Percentiles rank a stretch among this genome's conserved stretches.
phyloP scores from a whole-genome alignment of 2,888 invertebrate genomes.

The Xanthia icteritia region DNA sequence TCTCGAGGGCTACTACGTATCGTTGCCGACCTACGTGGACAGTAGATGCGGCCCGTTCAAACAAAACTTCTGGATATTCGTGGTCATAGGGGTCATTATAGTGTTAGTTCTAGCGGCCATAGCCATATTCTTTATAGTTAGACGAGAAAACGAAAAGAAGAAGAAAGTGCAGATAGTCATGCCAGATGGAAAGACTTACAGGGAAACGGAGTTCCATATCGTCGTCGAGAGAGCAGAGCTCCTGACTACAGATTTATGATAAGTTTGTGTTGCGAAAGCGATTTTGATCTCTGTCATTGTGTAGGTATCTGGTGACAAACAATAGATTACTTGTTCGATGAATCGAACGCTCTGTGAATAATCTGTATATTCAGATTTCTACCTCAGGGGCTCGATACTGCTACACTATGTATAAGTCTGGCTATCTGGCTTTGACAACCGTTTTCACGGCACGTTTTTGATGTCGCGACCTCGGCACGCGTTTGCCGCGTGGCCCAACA shows the following conservation, averaged over 20 bases:
- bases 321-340: slow-evolving; percentile 53
- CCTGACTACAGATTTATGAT: slow-evolving; percentile 94
- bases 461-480: slow-evolving; percentile 16
- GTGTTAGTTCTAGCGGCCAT: slow-evolving; percentile 87
- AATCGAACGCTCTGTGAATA: slow-evolving; percentile 59
- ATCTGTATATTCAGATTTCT: slow-evolving; percentile 68
- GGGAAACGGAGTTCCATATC: slow-evolving; percentile 96
- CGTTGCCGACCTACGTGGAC: slow-evolving; percentile 83
- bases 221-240: slow-evolving; percentile 96
- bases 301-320: slow-evolving; percentile 47
- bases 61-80: slow-evolving; percentile 87
- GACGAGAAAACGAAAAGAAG: slow-evolving; percentile 89
- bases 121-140: slow-evolving; percentile 85
- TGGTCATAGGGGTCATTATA: slow-evolving; percentile 86
- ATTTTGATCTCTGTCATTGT: slow-evolving; percentile 68
- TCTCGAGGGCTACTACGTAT: slow-evolving; percentile 81
- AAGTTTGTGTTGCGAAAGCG: slow-evolving; percentile 30
- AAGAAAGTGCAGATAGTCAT: slow-evolving; percentile 93
- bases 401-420: slow-evolving; percentile 8
- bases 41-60: slow-evolving; percentile 85
- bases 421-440: slow-evolving; percentile 10
- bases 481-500: slow-evolving; percentile 4
- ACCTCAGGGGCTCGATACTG: slow-evolving; percentile 73
- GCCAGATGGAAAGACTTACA: slow-evolving; percentile 95
- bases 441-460: slow-evolving; percentile 16